Evolutionary conservation across 2,113 vertebrate species (phyloP).

Genomic region (Irena cyanogastra): DNA sequence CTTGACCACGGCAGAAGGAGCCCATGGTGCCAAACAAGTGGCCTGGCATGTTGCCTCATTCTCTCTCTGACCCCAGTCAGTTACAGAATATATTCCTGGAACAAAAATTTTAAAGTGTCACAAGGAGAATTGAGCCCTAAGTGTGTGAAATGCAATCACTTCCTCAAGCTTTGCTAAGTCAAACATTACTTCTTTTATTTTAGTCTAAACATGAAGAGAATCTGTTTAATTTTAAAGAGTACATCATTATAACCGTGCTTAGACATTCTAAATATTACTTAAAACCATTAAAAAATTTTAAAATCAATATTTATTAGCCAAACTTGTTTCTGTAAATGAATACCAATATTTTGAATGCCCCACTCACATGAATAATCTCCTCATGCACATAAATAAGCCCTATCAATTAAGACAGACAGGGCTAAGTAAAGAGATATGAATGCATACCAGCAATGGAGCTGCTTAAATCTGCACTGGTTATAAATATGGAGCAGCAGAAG

Average conservation of each 20-base stretch:
- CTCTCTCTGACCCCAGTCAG: background rate
- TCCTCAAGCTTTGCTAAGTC: background rate
- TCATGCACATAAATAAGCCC: background rate
- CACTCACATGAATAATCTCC: background rate
- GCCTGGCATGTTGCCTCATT: background rate
- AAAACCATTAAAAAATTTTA: background rate
- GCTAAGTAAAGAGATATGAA: background rate
- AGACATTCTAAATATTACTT: background rate
- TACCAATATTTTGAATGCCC: background rate
- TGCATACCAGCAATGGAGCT: background rate
- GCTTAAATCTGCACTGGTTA: background rate
- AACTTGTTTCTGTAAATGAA: background rate
- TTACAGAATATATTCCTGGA: background rate
- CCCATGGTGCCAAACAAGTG: background rate
- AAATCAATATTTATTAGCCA: background rate
- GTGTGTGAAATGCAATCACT: background rate
- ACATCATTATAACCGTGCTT: background rate
- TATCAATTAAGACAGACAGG: background rate
- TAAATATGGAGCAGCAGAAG: background rate
- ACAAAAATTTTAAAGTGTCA: background rate
- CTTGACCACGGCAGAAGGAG: rapidly evolving
- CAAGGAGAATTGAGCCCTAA: background rate
- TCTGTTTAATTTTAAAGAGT: background rate
- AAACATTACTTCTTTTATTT: background rate
- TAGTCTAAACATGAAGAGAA: background rate